Percentiles rank a stretch among this genome's conserved stretches.
Evolutionary conservation across 2,888 invertebrate species (phyloP).

Genomic region (Iphiclides podalirius): DNA sequence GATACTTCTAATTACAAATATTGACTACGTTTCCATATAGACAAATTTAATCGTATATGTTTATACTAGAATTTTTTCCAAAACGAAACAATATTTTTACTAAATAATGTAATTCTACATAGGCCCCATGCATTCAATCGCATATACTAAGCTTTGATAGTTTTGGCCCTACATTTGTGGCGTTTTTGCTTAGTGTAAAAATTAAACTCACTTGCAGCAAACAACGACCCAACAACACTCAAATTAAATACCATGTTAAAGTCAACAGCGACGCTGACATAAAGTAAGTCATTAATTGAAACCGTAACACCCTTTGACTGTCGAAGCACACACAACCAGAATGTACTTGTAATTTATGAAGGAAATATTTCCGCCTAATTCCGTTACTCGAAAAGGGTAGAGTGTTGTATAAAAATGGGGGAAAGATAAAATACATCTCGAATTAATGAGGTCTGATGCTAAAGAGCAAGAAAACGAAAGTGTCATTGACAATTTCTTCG

Average conservation of each 20-base stretch:
- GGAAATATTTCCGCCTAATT: neutral
- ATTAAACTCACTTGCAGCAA: neutral
- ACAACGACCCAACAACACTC: too few relatives aligned
- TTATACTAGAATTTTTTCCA: too few relatives aligned
- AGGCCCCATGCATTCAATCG: too few relatives aligned
- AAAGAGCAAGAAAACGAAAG: neutral
- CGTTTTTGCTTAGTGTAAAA: too few relatives aligned
- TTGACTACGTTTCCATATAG: neutral
- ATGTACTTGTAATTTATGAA: neutral
- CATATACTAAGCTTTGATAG: too few relatives aligned
- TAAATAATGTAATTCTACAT: too few relatives aligned
- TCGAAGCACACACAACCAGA: neutral
- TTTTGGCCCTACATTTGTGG: too few relatives aligned
- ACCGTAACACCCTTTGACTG: neutral
- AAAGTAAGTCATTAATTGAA: neutral
- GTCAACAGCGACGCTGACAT: too few relatives aligned
- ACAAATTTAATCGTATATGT: too few relatives aligned
- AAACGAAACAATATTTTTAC: too few relatives aligned
- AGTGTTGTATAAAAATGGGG: neutral
- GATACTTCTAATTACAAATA: neutral
- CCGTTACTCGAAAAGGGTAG: neutral
- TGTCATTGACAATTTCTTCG: slow-evolving; percentile 2
- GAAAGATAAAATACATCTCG: neutral
- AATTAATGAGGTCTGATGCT: slow-evolving; percentile 1
- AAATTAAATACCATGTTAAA: too few relatives aligned